phyloP scores from a whole-genome alignment of 2,888 invertebrate genomes.

The Geophilus truncorum region DNA sequence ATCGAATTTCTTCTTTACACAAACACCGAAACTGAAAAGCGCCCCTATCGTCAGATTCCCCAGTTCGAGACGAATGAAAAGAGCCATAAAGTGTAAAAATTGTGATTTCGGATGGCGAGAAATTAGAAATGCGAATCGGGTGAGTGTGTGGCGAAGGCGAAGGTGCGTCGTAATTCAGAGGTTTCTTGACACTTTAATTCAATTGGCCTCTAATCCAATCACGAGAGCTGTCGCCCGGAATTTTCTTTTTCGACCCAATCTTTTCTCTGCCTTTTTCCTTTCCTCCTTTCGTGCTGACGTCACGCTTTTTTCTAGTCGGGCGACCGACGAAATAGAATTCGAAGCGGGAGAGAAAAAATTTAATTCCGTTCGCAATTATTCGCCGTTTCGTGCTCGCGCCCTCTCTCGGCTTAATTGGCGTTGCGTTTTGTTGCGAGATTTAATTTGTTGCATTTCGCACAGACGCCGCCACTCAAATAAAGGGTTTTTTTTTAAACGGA shows the following conservation, averaged over 20 bases:
- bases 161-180: neutral
- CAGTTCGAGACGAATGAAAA: too few species aligned
- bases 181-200: slow-evolving; percentile 7
- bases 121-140: too few species aligned
- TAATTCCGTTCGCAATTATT: slow-evolving; percentile 28
- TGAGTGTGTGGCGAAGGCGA: too few species aligned
- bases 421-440: slow-evolving; percentile 31
- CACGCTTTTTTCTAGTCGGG: neutral
- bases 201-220: slow-evolving; percentile 14
- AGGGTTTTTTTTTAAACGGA: too few species aligned
- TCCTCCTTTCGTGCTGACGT: neutral
- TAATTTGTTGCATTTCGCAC: slow-evolving; percentile 28
- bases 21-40: too few species aligned
- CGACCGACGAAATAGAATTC: neutral
- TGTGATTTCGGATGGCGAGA: too few species aligned
- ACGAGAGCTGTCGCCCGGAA: neutral
- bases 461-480: slow-evolving; percentile 30
- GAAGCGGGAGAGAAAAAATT: slow-evolving; percentile 7
- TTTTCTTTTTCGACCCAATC: slow-evolving; percentile 2
- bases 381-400: slow-evolving; percentile 6
- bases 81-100: too few species aligned
- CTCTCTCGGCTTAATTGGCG: slow-evolving; percentile 18
- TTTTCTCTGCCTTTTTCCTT: too few species aligned
- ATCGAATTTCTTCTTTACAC: too few species aligned
- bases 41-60: too few species aligned